phyloP scores from a whole-genome alignment of 2,888 invertebrate species.

The Agonopterix subpropinquella region DNA sequence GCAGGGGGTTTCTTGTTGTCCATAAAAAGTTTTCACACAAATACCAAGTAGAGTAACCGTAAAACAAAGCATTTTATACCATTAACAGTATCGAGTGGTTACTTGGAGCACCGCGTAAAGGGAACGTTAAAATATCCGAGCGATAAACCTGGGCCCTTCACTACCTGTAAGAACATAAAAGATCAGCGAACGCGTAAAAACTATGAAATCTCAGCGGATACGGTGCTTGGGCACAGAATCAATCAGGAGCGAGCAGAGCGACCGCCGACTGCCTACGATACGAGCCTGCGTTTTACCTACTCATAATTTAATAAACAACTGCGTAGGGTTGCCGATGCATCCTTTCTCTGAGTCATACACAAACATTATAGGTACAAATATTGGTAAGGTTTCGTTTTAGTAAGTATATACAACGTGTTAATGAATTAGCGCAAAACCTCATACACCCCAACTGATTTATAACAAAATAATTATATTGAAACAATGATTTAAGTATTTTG shows the following conservation, averaged over 20 bases:
- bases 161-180: background rate
- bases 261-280: slow-evolving; percentile 3
- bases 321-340: slow-evolving; percentile 1
- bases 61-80: too few relatives aligned
- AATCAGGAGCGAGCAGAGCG: slow-evolving; percentile 14
- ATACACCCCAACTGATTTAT: too few relatives aligned
- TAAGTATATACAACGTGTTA: background rate
- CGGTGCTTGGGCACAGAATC: slow-evolving; percentile 16
- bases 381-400: background rate
- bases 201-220: slow-evolving; percentile 15
- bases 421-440: too few relatives aligned
- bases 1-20: too few relatives aligned
- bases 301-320: slow-evolving; percentile 7
- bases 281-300: slow-evolving; percentile 6
- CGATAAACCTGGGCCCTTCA: too few relatives aligned
- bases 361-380: background rate
- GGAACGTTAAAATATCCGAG: too few relatives aligned
- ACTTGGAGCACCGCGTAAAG: too few relatives aligned
- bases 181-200: slow-evolving; percentile 14
- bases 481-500: too few relatives aligned
- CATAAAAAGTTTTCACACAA: too few relatives aligned
- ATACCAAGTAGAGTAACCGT: too few relatives aligned
- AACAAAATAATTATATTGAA: too few relatives aligned
- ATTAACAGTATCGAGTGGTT: too few relatives aligned
- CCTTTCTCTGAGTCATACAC: background rate